Percentiles rank a stretch among this genome's conserved stretches.
phyloP scores from a whole-genome alignment of 1,140 invertebrate genomes.

The Drosophila malerkotliana region DNA sequence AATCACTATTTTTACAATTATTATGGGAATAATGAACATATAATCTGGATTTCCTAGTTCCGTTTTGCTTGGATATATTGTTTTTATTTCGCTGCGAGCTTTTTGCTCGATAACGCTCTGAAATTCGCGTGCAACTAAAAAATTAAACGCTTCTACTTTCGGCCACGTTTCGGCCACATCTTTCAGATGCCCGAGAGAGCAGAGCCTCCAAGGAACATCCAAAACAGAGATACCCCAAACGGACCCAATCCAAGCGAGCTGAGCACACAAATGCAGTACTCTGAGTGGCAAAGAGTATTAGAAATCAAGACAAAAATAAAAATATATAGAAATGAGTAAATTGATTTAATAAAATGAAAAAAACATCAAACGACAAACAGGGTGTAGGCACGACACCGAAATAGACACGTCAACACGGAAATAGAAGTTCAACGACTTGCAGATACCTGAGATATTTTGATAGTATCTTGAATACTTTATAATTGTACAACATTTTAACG shows the following conservation, averaged over 20 bases:
- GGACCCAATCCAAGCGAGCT: slow-evolving; percentile 21
- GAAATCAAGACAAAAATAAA: slow-evolving; percentile 74
- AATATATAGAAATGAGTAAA: slow-evolving; percentile 77
- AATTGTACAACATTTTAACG: not conserved
- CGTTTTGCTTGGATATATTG: slow-evolving; percentile 31
- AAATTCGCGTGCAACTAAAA: slow-evolving; percentile 81
- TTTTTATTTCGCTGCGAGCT: slow-evolving; percentile 60
- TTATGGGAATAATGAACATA: slow-evolving; percentile 79
- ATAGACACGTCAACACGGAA: slow-evolving; percentile 13
- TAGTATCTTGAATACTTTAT: not conserved
- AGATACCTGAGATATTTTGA: slow-evolving; percentile 1
- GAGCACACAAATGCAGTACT: slow-evolving; percentile 25
- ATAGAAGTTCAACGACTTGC: not conserved
- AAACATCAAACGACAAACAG: slow-evolving; percentile 60
- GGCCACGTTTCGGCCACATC: slow-evolving; percentile 56
- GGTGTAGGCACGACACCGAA: slow-evolving; percentile 33
- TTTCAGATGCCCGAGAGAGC: slow-evolving; percentile 34
- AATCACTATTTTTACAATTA: slow-evolving; percentile 76
- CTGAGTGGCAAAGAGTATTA: slow-evolving; percentile 41
- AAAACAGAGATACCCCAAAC: slow-evolving; percentile 32
- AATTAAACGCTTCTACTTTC: slow-evolving; percentile 80
- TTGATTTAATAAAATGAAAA: slow-evolving; percentile 81
- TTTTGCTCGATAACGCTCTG: slow-evolving; percentile 62
- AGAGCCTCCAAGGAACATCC: slow-evolving; percentile 33
- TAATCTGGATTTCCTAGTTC: slow-evolving; percentile 65